Percentiles rank a stretch among this genome's conserved stretches.
Evolutionary conservation across 2,888 invertebrate species (phyloP).

Genomic region (Gnatocerus cornutus): DNA sequence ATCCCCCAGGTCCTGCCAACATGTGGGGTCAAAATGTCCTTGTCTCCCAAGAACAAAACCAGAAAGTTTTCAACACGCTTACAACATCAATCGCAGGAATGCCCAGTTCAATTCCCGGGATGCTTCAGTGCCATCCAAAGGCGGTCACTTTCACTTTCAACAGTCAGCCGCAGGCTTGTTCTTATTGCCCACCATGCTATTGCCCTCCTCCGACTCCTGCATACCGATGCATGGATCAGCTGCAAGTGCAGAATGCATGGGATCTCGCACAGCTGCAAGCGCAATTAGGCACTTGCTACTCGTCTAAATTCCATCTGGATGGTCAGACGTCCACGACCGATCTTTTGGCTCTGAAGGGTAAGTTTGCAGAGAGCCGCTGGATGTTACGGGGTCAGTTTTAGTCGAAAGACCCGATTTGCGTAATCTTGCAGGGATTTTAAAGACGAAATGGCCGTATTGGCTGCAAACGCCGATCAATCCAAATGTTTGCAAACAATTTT

Average conservation of each 20-base stretch:
- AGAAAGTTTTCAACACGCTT: constrained; percentile 56
- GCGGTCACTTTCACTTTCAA: constrained; percentile 53
- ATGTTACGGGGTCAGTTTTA: constrained; percentile 42
- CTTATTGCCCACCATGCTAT: constrained; percentile 18
- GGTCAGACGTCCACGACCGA: constrained; percentile 59
- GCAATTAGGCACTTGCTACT: constrained; percentile 56
- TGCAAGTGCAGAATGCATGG: constrained; percentile 13
- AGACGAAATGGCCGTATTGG: constrained; percentile 22
- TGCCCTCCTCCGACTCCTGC: background rate
- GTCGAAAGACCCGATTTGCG: constrained; percentile 51
- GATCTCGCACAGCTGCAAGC: constrained; percentile 54
- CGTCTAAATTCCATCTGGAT: constrained; percentile 59
- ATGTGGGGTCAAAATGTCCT: constrained; percentile 58
- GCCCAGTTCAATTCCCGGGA: constrained; percentile 26
- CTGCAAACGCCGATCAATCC: constrained; percentile 7
- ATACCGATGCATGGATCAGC: constrained; percentile 8
- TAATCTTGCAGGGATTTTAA: constrained; percentile 41
- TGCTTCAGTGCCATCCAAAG: constrained; percentile 41
- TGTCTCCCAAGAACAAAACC: constrained; percentile 59
- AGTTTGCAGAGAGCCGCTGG: constrained; percentile 13
- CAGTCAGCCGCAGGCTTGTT: constrained; percentile 6
- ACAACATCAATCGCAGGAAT: constrained; percentile 57
- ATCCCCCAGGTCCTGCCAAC: constrained; percentile 55
- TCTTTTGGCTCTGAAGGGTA: constrained; percentile 52
- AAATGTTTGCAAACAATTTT: background rate